Percentiles rank a stretch among this genome's conserved stretches.
phyloP scores from a whole-genome alignment of 2,888 invertebrate species.

The Boloria selene region DNA sequence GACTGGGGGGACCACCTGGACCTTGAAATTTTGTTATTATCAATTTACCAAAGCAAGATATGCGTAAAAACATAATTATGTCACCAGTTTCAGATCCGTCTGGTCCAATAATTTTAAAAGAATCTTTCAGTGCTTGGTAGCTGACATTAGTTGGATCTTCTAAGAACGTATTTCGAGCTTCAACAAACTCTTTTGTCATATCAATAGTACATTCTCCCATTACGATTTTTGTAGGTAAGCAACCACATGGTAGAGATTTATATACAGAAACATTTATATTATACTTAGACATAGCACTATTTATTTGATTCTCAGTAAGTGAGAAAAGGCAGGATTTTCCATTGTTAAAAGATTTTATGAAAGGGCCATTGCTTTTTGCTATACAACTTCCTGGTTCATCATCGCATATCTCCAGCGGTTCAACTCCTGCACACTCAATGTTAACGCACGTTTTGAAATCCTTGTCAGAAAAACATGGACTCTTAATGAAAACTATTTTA shows the following conservation, averaged over 20 bases:
- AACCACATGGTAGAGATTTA: constrained; percentile 84
- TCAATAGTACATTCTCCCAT: constrained; percentile 83
- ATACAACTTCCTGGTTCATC: constrained; percentile 75
- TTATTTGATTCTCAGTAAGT: constrained; percentile 78
- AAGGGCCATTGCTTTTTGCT: constrained; percentile 64
- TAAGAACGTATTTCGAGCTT: constrained; percentile 75
- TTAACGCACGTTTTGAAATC: constrained; percentile 83
- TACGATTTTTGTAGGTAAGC: constrained; percentile 83
- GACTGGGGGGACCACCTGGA: constrained; percentile 53
- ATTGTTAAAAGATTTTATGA: constrained; percentile 79
- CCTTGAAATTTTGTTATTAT: constrained; percentile 86
- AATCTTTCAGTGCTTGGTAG: constrained; percentile 84
- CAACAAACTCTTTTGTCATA: constrained; percentile 82
- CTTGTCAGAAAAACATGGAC: constrained; percentile 71
- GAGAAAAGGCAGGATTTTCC: constrained; percentile 88
- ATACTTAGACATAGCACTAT: constrained; percentile 78
- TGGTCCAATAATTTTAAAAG: constrained; percentile 78
- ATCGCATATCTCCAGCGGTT: constrained; percentile 84
- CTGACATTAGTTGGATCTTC: constrained; percentile 72
- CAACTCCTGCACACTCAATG: constrained; percentile 82
- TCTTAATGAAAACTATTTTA: constrained; percentile 66
- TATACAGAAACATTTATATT: constrained; percentile 81
- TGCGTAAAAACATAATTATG: constrained; percentile 83
- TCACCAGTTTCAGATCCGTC: constrained; percentile 80
- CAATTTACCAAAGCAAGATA: constrained; percentile 85